Evolutionary conservation across 2,797 vertebrate genomes (phyloP), one percentile per base, ranked within the genome.

Genomic region (Aphelocoma californica): DNA sequence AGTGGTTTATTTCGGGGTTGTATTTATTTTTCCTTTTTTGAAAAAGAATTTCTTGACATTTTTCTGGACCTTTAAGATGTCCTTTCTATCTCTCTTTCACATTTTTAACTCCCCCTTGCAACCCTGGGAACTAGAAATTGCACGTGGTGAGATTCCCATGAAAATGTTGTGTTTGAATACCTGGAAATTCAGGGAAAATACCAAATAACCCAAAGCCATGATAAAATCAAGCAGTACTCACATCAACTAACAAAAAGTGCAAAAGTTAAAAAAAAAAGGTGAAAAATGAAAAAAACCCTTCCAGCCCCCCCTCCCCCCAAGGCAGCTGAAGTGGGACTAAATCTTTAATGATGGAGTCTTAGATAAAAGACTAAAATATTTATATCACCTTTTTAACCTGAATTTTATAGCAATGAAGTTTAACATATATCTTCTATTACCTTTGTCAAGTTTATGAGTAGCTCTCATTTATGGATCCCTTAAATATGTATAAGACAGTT

Each of bases 301-400:
- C 57, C 38, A 71, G 17, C 1, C 5, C 5, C 34, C 18, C 25
- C 26, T 1, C 6, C 5, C 32, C 42, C 18, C 25, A 29, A 48
- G 82, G 57, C 34, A 93, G 54, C 32, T 91, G 81, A 65, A 95
- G 67, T 69, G 44, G 23, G 53, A 84, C 67, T 91, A 91, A 96
- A 92, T 97, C 82, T 98, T 96, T 97, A 92, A 95, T 90, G 93
- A 88, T 60, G 65, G 81, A 96, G 50, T 23, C 90, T 58, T 84
- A 88, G 77, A 96, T 95, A 96, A 96, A 96, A 96, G 86, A 80
- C 88, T 97, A 71, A 97, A 97, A 96, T 94, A 96, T 96, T 97
- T 95, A 96, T 96, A 87, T 86, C 92, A 84, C 95, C 94, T 96
- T 97, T 96, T 97, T 94, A 97, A 96, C 96, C 92, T 92, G 92